These are phyloP conservation scores for Hemistola chrysoprasaria DNA, from an alignment of 2,888 invertebrate species.

Conservation along the genomic window DNA sequence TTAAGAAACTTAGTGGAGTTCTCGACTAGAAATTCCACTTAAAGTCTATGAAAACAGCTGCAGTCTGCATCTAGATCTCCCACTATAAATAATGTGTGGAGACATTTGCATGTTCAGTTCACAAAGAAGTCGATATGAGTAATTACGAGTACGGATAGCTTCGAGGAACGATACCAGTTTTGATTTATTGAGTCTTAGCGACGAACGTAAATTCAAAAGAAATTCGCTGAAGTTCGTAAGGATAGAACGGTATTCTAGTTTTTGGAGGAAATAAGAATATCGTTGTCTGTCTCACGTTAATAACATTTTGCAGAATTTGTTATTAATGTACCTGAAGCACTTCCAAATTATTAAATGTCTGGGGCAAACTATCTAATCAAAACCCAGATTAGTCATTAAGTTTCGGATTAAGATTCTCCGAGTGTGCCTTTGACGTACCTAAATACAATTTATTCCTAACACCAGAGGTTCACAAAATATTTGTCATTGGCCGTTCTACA, in stretches of 20 bases:
- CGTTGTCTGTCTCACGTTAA: no score
- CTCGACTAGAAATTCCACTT: conserved; percentile 8
- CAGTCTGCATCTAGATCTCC: conserved; percentile 11
- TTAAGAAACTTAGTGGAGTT: conserved; percentile 9
- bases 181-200: conserved; percentile 56
- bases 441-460: no score
- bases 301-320: no score
- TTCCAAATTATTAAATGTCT: no score
- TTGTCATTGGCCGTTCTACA: no score
- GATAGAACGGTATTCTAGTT: conserved; percentile 5
- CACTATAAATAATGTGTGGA: conserved; percentile 52
- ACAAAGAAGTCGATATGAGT: conserved; percentile 65
- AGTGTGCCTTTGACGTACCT: no score
- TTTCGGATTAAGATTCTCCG: no score
- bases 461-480: no score
- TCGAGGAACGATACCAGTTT: conserved; percentile 49
- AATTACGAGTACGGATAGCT: conserved; percentile 68
- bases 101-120: conserved; percentile 59
- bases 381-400: no score
- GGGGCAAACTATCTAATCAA: no score
- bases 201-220: conserved; percentile 39
- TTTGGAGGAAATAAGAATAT: neutral
- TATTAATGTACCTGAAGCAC: no score
- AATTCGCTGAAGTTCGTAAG: neutral
- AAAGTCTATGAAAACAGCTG: conserved; percentile 10